Evolutionary conservation across 1,140 invertebrate genomes (phyloP).

Genomic region (Pomacea maculata): DNA sequence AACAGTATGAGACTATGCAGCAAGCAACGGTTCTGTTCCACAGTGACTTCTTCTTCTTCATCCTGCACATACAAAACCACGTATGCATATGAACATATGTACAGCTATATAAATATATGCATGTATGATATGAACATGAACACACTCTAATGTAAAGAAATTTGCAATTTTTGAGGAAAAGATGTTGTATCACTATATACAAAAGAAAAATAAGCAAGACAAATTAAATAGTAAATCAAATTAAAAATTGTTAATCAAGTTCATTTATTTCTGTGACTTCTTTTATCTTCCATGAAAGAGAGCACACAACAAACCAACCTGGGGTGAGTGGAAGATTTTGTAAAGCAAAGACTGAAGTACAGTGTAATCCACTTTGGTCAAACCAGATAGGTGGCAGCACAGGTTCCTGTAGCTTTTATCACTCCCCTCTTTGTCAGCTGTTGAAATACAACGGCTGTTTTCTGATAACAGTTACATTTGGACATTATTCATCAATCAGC

Average conservation of each 20-base stretch:
- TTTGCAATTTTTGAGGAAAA: too few species aligned
- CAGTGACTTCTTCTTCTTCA: constrained; percentile 52
- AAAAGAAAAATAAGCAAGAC: too few species aligned
- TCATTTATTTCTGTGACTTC: too few species aligned
- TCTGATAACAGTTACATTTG: too few species aligned
- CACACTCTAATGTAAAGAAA: too few species aligned
- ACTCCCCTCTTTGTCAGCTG: constrained; percentile 62
- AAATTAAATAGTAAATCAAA: too few species aligned
- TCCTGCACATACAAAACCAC: constrained; percentile 28
- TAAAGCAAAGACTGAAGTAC: constrained; percentile 76
- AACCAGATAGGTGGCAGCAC: constrained; percentile 73
- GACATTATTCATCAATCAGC: neutral
- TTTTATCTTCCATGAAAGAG: neutral
- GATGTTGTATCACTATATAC: too few species aligned
- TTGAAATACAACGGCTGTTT: constrained; percentile 2
- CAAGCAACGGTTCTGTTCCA: constrained; percentile 78
- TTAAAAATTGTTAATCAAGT: too few species aligned
- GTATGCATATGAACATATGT: too few species aligned
- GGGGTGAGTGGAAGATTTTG: constrained; percentile 58
- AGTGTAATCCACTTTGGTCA: constrained; percentile 74
- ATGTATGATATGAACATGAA: too few species aligned
- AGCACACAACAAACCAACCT: constrained; percentile 34
- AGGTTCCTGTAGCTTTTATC: constrained; percentile 74
- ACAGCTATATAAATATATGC: too few species aligned
- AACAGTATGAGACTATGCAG: constrained; percentile 78